Evolutionary conservation across 2,888 invertebrate species (phyloP), one percentile per base, ranked within the genome.

Genomic region (Scaptomyza cyrtandrae): DNA sequence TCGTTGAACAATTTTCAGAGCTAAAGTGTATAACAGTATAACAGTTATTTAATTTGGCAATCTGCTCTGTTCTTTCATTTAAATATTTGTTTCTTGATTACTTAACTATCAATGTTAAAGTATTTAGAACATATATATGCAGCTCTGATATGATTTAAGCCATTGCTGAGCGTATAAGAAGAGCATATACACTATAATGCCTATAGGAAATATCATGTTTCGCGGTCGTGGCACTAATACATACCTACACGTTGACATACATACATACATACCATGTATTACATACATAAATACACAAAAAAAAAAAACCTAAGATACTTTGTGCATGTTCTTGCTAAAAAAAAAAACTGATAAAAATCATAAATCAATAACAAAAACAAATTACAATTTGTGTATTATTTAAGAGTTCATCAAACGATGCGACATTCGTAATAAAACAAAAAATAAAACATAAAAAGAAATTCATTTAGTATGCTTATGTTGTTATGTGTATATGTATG

Each of bases 361-460:
- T 33, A 48, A 31, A 63, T 66, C 67, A 71, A 62, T 67, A 62
- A 41, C 9, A 9, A 10, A 48, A 33, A 46, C 1, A 16, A 41
- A 43, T 44, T 19, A 46, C 56, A 72, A 57, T 67, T 75, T 75
- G 62, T 72, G 72, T 62, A 75, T 57, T 71, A 70, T 73, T 74
- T 66, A 67, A 63, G 53, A 63, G 75, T 78, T 76, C 71, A 78
- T 78, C 65, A 60, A 37, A 62, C 53, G 58, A 65, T 78, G 71
- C 62, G 55, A 79, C 46, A 66, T 77, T 67, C 68, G 68, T 50
- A 73, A 78, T 78, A 78, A 78, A 75, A 37, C n/a, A 4, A 14
- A 16, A 39, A 14, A 62, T 73, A 77, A 76, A n/a, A 37, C 5
- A 37, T 5, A 2, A 39, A 62, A 63, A 63, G 11, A 62, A 65